Base-by-base conservation (phyloP, 1,140 invertebrate species). In the Drosophila orosa region DNA sequence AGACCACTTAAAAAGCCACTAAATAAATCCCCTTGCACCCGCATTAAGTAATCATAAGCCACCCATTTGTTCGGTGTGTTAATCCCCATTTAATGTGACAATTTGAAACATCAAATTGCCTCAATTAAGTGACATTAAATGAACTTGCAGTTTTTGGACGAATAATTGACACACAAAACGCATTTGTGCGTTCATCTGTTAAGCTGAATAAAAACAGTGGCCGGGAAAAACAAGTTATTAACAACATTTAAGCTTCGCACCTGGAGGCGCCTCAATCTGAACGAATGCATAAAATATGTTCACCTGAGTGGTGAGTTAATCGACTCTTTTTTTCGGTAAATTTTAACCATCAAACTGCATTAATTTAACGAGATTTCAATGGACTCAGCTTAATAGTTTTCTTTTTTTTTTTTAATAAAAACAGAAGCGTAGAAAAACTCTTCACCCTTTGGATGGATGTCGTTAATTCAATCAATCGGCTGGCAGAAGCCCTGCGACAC, bases 401-500 rank as follows among this genome's bases (percentile, higher is more conserved):
- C n/a, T 24, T 15, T 37, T 68, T 69, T 57, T 31, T 24, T 39
- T 10, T 17, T n/a, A 47, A 24, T 42, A 40, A 19, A 31, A 7
- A n/a, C 9, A 13, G 2, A 0, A 6, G 25, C 13, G 13, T 6
- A 10, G 24, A 27, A 29, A 12, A 17, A 5, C 19, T 24, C 12
- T 24, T 45, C n/a, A 19, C 48, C 44, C 40, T 47, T 40, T 27
- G 29, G n/a, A 25, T 60, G 39, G 55, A 48, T 60, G 77, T 76
- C 76, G 75, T 85, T 84, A 62, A 80, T 85, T 85, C 73, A 77
- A 84, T 85, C 77, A 85, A 82, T 71, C 47, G 56, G 42, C 33
- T 45, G 48, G 29, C 35, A 56, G 31, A 40, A 59, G 35, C 39
- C 13, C 52, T 5, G n/a, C 52, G 27, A 22, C 73, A 73, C 72